phyloP scores from a whole-genome alignment of 2,888 invertebrate species.

The Drosophila pseudotakahashii region DNA sequence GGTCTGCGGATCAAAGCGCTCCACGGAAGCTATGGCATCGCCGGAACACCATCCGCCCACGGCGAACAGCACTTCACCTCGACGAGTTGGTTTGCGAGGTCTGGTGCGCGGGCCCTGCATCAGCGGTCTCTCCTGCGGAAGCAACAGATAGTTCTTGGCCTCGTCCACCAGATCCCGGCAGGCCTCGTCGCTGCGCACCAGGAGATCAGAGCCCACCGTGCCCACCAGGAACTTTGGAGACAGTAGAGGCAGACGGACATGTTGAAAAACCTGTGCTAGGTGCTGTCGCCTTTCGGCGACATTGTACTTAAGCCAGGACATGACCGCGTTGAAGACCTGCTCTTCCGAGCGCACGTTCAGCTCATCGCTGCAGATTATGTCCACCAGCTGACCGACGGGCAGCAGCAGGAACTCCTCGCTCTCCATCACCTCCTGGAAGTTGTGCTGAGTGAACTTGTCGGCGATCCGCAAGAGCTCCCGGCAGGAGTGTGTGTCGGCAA shows the following conservation, averaged over 20 bases:
- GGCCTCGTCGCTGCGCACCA: constrained; percentile 97
- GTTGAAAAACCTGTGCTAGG: constrained; percentile 96
- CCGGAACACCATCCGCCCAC: constrained; percentile 99
- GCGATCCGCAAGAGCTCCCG: constrained; percentile 97
- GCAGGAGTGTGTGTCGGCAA: constrained; percentile 99
- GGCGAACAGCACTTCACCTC: constrained; percentile 98
- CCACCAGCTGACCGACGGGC: constrained; percentile 97
- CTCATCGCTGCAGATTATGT: constrained; percentile 99
- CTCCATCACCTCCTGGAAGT: constrained; percentile 99
- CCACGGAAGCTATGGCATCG: constrained; percentile 99
- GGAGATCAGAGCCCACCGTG: constrained; percentile 97
- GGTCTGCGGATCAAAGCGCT: constrained; percentile 97
- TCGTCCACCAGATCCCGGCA: constrained; percentile 99
- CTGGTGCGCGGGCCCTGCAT: constrained; percentile 98
- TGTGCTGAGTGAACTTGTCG: constrained; percentile 99
- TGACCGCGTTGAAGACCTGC: constrained; percentile 98
- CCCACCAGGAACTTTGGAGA: constrained; percentile 99
- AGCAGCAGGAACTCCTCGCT: constrained; percentile 98
- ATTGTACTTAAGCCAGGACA: constrained; percentile 99
- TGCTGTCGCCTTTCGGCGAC: constrained; percentile 95
- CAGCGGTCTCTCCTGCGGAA: constrained; percentile 97
- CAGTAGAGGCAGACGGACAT: constrained; percentile 96
- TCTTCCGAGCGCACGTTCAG: constrained; percentile 98
- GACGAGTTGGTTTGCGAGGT: constrained; percentile 96
- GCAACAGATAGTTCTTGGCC: constrained; percentile 98